Percentiles rank a stretch among this genome's conserved stretches.
These are phyloP conservation scores for Naso thynnoides DNA, from an alignment of 2,797 vertebrate genomes.

Conservation along the genomic window DNA sequence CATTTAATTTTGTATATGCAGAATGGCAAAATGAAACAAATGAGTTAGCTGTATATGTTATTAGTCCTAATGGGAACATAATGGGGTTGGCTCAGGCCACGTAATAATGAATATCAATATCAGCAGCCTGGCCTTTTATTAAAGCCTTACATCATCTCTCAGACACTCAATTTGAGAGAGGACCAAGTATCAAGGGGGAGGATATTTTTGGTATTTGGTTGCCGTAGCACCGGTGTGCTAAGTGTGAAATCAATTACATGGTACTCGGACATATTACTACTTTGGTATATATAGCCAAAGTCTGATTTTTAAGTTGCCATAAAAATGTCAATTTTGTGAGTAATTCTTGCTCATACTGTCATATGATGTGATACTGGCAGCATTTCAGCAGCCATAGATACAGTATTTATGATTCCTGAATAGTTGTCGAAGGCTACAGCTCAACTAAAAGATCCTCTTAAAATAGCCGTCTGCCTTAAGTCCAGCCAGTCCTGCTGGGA, in stretches of 20 bases:
- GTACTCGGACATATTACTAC: slow-evolving; percentile 6
- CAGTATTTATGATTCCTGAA: slow-evolving; percentile 50
- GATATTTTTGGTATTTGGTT: slow-evolving; percentile 22
- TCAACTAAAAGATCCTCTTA: slow-evolving; percentile 60
- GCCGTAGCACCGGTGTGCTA: slow-evolving; percentile 19
- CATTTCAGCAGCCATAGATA: slow-evolving; percentile 17
- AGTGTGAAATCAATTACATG: slow-evolving; percentile 31
- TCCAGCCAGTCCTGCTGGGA: slow-evolving; percentile 73
- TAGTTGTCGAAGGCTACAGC: slow-evolving; percentile 51
- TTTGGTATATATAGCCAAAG: neutral
- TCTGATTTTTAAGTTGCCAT: neutral
- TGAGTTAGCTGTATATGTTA: slow-evolving; percentile 81
- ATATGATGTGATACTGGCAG: slow-evolving; percentile 10
- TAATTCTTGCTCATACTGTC: neutral
- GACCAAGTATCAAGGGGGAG: slow-evolving; percentile 45
- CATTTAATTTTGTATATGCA: slow-evolving; percentile 80
- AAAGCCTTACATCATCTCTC: slow-evolving; percentile 86
- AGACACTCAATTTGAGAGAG: slow-evolving; percentile 77
- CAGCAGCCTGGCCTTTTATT: slow-evolving; percentile 82
- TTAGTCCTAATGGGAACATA: slow-evolving; percentile 86
- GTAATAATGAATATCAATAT: slow-evolving; percentile 88
- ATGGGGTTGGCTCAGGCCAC: slow-evolving; percentile 80
- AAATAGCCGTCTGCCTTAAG: slow-evolving; percentile 64
- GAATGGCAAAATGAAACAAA: slow-evolving; percentile 85
- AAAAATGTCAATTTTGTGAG: neutral